Evolutionary conservation across 1,140 invertebrate species (phyloP).

Genomic region (Brachionus angularis): DNA sequence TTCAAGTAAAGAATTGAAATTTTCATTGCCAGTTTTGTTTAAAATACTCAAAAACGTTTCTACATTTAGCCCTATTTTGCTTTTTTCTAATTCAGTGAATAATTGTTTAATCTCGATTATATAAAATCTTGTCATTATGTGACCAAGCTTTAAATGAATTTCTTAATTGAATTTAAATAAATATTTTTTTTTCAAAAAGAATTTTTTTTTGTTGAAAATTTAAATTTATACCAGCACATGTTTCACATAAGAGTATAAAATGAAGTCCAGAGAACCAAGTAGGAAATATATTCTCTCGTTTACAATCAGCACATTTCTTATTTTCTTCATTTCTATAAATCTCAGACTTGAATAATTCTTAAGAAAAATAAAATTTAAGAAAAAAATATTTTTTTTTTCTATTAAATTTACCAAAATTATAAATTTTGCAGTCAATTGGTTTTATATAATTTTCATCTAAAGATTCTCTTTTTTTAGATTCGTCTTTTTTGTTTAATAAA

Average conservation of each 20-base stretch:
- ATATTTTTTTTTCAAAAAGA: not conserved
- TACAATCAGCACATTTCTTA: slow-evolving; percentile 17
- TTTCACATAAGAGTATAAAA: slow-evolving; percentile 21
- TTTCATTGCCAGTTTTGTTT: slow-evolving; percentile 31
- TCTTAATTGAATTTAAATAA: slow-evolving; percentile 18
- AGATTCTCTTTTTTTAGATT: not conserved
- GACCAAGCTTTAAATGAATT: slow-evolving; percentile 7
- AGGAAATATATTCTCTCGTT: not conserved
- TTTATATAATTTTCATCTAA: slow-evolving; percentile 7
- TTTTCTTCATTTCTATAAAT: slow-evolving; percentile 11
- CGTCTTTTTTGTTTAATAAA: not conserved
- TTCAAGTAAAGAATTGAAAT: slow-evolving; percentile 36
- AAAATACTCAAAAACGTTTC: not conserved
- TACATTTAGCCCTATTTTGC: not conserved
- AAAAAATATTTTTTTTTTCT: too few species aligned
- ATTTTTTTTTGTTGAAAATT: not conserved
- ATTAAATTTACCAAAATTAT: not conserved
- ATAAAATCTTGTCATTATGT: slow-evolving; percentile 9
- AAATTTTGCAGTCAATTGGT: not conserved
- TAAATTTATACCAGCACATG: slow-evolving; percentile 5
- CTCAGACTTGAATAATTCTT: too few species aligned
- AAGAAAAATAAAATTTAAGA: too few species aligned
- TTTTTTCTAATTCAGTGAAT: not conserved
- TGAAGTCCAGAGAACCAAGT: slow-evolving; percentile 15
- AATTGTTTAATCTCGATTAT: slow-evolving; percentile 10